Evolutionary conservation across 2,797 vertebrate genomes (phyloP).

Genomic region (Notolepis coatsorum): DNA sequence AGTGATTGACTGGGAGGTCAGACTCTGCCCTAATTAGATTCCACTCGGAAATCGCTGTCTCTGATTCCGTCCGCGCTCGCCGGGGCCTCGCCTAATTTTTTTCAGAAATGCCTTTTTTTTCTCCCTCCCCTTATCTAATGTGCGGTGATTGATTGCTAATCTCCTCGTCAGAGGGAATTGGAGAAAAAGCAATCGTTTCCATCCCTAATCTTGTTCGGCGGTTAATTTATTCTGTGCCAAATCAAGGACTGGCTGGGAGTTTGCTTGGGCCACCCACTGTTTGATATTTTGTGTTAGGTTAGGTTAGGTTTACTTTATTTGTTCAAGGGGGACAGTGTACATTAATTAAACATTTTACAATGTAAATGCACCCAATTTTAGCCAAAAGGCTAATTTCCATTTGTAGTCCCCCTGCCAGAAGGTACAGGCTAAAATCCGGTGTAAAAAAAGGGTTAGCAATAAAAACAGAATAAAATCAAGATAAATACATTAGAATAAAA

Average conservation of each 20-base stretch:
- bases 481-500: too few species aligned
- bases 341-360: too few species aligned
- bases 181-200: constrained; percentile 60
- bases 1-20: constrained; percentile 67
- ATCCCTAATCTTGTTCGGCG: constrained; percentile 54
- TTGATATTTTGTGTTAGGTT: constrained; percentile 26
- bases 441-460: too few species aligned
- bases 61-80: constrained; percentile 18
- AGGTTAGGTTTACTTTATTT: too few species aligned
- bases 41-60: constrained; percentile 45
- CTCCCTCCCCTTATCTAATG: constrained; percentile 55
- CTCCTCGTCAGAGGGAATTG: constrained; percentile 42
- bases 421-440: too few species aligned
- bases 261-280: constrained; percentile 30
- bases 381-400: too few species aligned
- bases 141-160: constrained; percentile 66
- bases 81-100: constrained; percentile 17
- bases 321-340: too few species aligned
- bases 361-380: too few species aligned
- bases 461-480: too few species aligned
- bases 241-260: constrained; percentile 36
- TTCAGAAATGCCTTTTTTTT: constrained; percentile 34
- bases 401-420: too few species aligned
- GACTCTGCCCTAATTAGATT: constrained; percentile 52
- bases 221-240: constrained; percentile 53